Conservation (phyloP, 2,797 vertebrate species). For the Enoplosus armatus region DNA sequence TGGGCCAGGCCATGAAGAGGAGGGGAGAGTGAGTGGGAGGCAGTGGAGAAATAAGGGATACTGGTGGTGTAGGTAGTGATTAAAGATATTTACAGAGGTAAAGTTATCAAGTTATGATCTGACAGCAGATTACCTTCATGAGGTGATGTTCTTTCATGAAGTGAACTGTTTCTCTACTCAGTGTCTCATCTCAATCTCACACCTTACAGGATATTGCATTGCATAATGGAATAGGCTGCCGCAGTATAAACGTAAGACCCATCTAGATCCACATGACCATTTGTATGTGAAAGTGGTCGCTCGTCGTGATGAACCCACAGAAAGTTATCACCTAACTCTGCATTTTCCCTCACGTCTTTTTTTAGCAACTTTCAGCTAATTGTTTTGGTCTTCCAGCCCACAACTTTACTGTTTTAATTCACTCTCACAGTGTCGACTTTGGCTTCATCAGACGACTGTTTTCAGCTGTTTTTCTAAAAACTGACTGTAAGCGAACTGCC, state of each 20-base stretch:
- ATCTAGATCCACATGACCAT: not conserved
- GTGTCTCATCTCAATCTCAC: not conserved
- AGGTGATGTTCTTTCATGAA: not conserved
- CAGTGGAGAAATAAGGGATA: constrained; percentile 33
- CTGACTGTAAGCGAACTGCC: not conserved
- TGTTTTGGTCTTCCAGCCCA: not conserved
- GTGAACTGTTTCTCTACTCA: not conserved
- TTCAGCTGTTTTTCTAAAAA: constrained; percentile 1
- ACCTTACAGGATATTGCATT: not conserved
- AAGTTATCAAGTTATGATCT: constrained; percentile 29
- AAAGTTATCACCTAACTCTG: not conserved
- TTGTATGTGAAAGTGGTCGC: not conserved
- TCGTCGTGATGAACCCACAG: not conserved
- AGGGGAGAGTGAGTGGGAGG: constrained; percentile 47
- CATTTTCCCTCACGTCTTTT: not conserved
- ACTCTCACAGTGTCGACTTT: not conserved
- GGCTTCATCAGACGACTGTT: not conserved
- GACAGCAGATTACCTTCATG: constrained; percentile 19
- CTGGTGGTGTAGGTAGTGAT: constrained; percentile 31
- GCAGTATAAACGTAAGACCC: not conserved
- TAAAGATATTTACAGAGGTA: constrained; percentile 22
- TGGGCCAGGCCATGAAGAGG: constrained; percentile 57
- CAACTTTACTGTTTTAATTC: not conserved
- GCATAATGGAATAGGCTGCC: not conserved
- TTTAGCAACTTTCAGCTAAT: not conserved